These are phyloP conservation scores for Chromis chromis DNA, from an alignment of 2,797 vertebrate species.

Conservation along the genomic window DNA sequence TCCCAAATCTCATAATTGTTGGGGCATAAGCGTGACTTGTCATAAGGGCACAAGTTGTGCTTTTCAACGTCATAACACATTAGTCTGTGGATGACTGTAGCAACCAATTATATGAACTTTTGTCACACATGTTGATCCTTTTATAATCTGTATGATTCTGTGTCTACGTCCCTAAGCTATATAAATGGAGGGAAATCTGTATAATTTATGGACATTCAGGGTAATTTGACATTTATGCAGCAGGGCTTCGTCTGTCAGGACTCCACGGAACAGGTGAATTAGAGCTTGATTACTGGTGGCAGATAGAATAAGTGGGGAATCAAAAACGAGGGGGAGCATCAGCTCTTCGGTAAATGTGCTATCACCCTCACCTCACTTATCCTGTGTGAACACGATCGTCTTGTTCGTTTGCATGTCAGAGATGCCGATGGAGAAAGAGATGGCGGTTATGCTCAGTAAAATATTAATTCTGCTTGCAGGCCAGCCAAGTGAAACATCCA, in stretches of 20 bases:
- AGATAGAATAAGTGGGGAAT: conserved; percentile 25
- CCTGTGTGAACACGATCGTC: conserved; percentile 52
- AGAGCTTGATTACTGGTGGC: conserved; percentile 13
- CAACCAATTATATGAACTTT: too few relatives aligned
- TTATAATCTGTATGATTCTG: too few relatives aligned
- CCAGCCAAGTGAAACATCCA: conserved; percentile 77
- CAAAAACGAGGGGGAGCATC: conserved; percentile 18
- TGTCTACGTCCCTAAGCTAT: too few relatives aligned
- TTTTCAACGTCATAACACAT: too few relatives aligned
- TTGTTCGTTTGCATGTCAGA: conserved; percentile 80
- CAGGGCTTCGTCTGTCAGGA: background rate
- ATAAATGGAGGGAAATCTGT: too few relatives aligned
- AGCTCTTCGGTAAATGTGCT: conserved; percentile 27
- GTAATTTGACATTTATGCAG: too few relatives aligned
- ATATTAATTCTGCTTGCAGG: conserved; percentile 81
- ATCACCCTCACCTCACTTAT: conserved; percentile 66
- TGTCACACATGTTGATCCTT: too few relatives aligned
- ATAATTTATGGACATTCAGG: too few relatives aligned
- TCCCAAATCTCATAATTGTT: too few relatives aligned
- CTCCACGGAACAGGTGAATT: background rate
- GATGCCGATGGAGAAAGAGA: conserved; percentile 74
- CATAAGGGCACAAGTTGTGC: too few relatives aligned
- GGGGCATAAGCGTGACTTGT: too few relatives aligned
- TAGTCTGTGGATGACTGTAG: too few relatives aligned
- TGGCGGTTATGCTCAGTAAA: conserved; percentile 75